Base-by-base conservation (phyloP, 2,797 vertebrate genomes). In the Parambassis ranga region DNA sequence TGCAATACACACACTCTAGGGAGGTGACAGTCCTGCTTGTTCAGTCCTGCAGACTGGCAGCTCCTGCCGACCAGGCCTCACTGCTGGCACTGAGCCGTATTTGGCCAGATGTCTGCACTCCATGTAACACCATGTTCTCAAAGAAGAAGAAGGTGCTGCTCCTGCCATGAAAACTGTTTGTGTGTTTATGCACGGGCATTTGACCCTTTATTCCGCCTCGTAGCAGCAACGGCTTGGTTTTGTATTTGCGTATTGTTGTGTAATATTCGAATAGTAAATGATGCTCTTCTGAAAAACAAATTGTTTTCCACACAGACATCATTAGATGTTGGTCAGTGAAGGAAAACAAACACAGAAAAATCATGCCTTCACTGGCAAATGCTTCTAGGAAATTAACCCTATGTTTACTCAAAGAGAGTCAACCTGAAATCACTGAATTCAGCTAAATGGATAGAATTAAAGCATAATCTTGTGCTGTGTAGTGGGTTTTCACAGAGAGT, bases 81-180 rank as follows among this genome's bases (percentile, higher is more conserved):
- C n/a, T 37, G 0, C 26, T 64, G 19, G 10, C 39, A 10, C 5
- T 50, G 3, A 47, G 16, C 19, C 8, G 27, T 4, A 32, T 33
- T 10, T 4, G 23, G 28, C n/a, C n/a, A 33, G 26, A 26, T 18
- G 36, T 32, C 28, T 35, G 28, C 16, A 16, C 44, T 35, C 41
- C 19, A 18, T 3, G 41, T 1, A 26, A 62, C 50, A 53, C 13
- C 5, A 31, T 71, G 18, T 36, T 55, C 30, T 7, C 14, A n/a
- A 16, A 19, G 15, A 46, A 19, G 0, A 1, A 20, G 5, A 47
- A 24, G 7, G 10, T 20, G n/a, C 15, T 27, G 2, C 32, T 49
- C 18, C 23, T 10, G 32, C 14, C 13, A 8, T 13, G 23, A 32
- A 6, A 14, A 51, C 60, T 71, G 57, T 49, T 66, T 35, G 43